A percentile compares a stretch with the other conserved stretches of the same genome.
phyloP scores from a whole-genome alignment of 2,888 invertebrate genomes.

The Helleia helle region DNA sequence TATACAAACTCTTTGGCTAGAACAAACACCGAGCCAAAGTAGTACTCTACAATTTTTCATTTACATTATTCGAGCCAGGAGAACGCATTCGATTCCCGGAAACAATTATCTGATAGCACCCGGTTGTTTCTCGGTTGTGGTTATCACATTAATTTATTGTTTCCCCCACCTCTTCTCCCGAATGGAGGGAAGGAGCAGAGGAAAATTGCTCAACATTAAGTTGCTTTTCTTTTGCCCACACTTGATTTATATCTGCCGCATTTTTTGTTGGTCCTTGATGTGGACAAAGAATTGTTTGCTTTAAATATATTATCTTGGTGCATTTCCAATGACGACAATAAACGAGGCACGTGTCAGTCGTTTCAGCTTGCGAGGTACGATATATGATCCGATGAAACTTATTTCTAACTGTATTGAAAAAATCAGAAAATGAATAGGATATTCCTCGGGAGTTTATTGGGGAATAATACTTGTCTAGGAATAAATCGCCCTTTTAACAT shows the following conservation, averaged over 20 bases:
- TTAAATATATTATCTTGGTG: neutral
- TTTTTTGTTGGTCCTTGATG: slow-evolving; percentile 1
- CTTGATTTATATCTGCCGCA: slow-evolving; percentile 19
- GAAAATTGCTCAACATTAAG: slow-evolving; percentile 23
- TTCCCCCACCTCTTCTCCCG: slow-evolving; percentile 15
- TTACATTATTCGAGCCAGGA: slow-evolving; percentile 11
- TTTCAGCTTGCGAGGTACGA: no score
- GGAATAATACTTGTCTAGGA: no score
- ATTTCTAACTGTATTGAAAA: no score
- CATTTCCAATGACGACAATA: no score
- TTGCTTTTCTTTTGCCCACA: slow-evolving; percentile 21
- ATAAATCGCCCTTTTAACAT: no score
- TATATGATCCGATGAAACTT: no score
- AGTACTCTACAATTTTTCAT: slow-evolving; percentile 9
- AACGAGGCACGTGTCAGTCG: no score
- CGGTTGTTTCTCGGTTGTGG: slow-evolving; percentile 24
- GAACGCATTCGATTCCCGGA: slow-evolving; percentile 22
- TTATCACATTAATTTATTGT: slow-evolving; percentile 34
- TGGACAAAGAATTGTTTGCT: neutral
- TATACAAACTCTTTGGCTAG: no score
- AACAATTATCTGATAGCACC: slow-evolving; percentile 36
- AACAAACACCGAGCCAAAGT: neutral
- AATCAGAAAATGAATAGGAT: no score
- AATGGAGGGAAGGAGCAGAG: slow-evolving; percentile 17
- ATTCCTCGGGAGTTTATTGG: no score